phyloP scores from a whole-genome alignment of 2,888 invertebrate genomes.

The Willowsia nigromaculata region DNA sequence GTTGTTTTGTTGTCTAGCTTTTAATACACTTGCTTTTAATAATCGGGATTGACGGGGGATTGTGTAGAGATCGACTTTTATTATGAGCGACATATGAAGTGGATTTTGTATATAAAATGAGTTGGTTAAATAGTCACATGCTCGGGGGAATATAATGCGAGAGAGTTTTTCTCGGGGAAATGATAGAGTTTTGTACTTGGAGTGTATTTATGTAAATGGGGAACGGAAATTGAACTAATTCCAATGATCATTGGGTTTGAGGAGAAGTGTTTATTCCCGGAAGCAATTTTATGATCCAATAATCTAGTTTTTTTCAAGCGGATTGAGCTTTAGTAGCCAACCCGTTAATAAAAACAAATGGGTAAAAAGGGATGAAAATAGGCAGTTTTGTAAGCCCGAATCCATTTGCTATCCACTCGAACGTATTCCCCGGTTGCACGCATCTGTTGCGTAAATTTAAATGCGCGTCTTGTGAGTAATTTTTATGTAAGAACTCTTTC shows the following conservation, averaged over 20 bases:
- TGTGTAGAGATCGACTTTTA: not conserved
- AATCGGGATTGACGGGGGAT: not conserved
- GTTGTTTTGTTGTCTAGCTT: too few species aligned
- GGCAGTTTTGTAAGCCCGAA: not conserved
- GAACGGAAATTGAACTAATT: constrained; percentile 48
- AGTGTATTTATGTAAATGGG: constrained; percentile 31
- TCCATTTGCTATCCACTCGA: too few species aligned
- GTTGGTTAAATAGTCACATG: too few species aligned
- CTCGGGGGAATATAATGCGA: too few species aligned
- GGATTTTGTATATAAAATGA: not conserved
- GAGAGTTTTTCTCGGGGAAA: too few species aligned
- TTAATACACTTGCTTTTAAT: too few species aligned
- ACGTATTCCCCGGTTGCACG: constrained; percentile 62
- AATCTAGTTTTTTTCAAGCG: too few species aligned
- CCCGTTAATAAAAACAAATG: too few species aligned
- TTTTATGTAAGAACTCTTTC: constrained; percentile 34
- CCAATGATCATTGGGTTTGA: not conserved
- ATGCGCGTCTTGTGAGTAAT: constrained; percentile 71
- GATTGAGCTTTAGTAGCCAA: too few species aligned
- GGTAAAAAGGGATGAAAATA: too few species aligned
- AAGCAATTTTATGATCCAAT: constrained; percentile 73
- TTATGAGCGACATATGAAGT: constrained; percentile 5
- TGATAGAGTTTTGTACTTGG: too few species aligned
- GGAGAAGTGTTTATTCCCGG: constrained; percentile 67
- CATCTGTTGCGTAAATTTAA: constrained; percentile 54